Evolutionary conservation across 1,140 invertebrate species (phyloP), one percentile per base, ranked within the genome.

Genomic region (Cydia fagiglandana): DNA sequence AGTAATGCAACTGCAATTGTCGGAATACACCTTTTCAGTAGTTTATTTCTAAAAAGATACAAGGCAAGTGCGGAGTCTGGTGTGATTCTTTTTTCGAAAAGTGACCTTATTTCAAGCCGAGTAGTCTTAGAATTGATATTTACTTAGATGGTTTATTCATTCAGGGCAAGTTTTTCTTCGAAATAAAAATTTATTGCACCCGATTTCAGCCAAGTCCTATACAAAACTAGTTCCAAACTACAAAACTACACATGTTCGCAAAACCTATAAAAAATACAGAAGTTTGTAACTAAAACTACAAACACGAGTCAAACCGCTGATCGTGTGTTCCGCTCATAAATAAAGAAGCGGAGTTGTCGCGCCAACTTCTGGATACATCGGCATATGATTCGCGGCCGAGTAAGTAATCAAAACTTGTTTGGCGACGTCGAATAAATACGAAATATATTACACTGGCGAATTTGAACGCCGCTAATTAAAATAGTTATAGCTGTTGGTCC

Each of bases 241-340:
- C 56, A 61, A 61, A 61, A 61, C 56, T 61, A 61, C 66, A 70
- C 66, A 70, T 70, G 66, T 70, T 70, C 66, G 66, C 30, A 17
- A 34, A 66, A 66, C 13, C 17, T 24, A 70, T 70, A 70, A 70
- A 70, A 70, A 70, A 70, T n/a, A 38, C 30, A 38, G 5, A 38
- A 70, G 66, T 70, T 38, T 41, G 30, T 17, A 70, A 70, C 30
- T 70, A 70, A 70, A 70, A 70, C 66, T 70, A 20, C 66, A 70
- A 66, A 66, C 64, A 38, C 64, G 64, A 61, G 56, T 61, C 64
- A 66, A 84, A 80, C 81, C 80, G 50, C 76, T 80, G 78, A 84
- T 86, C 80, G 81, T 79, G 80, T 84, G 84, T 80, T 74, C 75
- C 75, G 81, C 81, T 81, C 86, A 88, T 88, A 88, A 88, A 88